These are phyloP conservation scores for Drosophila anomalata DNA, from an alignment of 2,888 invertebrate species.

Conservation along the genomic window DNA sequence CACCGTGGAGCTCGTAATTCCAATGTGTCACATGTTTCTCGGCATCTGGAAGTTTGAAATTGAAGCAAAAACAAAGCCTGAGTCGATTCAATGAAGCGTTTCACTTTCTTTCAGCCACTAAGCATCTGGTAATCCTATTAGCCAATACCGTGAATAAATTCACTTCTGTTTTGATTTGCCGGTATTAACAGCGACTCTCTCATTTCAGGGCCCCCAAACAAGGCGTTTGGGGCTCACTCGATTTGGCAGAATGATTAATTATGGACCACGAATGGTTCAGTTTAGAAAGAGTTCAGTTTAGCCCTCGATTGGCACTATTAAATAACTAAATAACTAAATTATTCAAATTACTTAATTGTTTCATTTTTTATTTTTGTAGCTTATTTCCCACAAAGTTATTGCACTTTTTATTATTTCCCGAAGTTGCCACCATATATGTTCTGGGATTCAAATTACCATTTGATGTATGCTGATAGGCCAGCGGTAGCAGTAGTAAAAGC, in stretches of 20 bases:
- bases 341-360: constrained; percentile 7
- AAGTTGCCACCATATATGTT: not conserved
- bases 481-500: constrained; percentile 60
- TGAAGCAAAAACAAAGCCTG: constrained; percentile 7
- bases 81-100: constrained; percentile 14
- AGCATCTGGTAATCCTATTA: constrained; percentile 44
- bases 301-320: constrained; percentile 14
- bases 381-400: constrained; percentile 1
- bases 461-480: constrained; percentile 49
- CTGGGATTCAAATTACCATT: constrained; percentile 54
- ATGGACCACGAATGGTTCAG: constrained; percentile 3
- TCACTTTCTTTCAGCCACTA: constrained; percentile 41
- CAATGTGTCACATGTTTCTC: constrained; percentile 39
- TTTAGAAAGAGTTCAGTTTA: constrained; percentile 20
- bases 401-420: constrained; percentile 14
- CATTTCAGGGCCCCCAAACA: constrained; percentile 27
- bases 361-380: not conserved
- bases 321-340: constrained; percentile 20
- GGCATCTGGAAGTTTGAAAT: constrained; percentile 21
- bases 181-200: constrained; percentile 15
- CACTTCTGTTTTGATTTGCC: constrained; percentile 32
- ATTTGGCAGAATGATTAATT: constrained; percentile 44
- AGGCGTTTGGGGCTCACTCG: constrained; percentile 10
- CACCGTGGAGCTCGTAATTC: constrained; percentile 51
- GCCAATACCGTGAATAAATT: constrained; percentile 34